Evolutionary conservation across 2,113 vertebrate genomes (phyloP).

Genomic region (Odocoileus hemionus): DNA sequence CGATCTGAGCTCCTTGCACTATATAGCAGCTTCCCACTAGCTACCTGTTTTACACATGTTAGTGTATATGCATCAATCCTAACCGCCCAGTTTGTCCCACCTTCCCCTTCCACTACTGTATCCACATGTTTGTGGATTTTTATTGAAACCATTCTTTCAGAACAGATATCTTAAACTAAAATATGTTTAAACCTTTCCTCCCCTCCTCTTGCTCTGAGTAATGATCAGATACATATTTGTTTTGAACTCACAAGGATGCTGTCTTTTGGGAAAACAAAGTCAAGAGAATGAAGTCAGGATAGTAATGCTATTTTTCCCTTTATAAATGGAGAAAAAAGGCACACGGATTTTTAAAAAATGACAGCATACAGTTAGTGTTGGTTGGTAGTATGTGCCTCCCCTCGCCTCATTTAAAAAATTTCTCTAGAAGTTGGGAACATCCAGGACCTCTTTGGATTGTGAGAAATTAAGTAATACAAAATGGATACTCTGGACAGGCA

Average conservation of each 20-base stretch:
- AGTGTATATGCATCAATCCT: background rate
- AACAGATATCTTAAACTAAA: background rate
- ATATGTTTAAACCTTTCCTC: background rate
- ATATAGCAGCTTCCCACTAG: background rate
- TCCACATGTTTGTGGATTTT: background rate
- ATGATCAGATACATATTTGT: background rate
- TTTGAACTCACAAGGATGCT: background rate
- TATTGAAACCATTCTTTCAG: background rate
- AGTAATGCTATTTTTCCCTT: background rate
- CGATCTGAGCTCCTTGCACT: background rate
- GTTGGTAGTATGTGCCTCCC: background rate
- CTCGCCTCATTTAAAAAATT: background rate
- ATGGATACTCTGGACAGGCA: background rate
- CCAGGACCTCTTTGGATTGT: background rate
- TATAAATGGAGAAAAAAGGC: background rate
- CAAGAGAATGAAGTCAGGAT: background rate
- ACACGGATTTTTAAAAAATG: background rate
- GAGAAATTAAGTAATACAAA: background rate
- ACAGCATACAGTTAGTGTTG: background rate
- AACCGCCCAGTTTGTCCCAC: background rate
- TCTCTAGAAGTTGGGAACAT: background rate
- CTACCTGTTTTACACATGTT: background rate
- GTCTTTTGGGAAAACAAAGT: background rate
- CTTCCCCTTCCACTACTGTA: background rate
- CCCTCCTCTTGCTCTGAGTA: background rate